These are phyloP conservation scores for Plebejus anna DNA, from an alignment of 2,888 invertebrate species.

Conservation along the genomic window DNA sequence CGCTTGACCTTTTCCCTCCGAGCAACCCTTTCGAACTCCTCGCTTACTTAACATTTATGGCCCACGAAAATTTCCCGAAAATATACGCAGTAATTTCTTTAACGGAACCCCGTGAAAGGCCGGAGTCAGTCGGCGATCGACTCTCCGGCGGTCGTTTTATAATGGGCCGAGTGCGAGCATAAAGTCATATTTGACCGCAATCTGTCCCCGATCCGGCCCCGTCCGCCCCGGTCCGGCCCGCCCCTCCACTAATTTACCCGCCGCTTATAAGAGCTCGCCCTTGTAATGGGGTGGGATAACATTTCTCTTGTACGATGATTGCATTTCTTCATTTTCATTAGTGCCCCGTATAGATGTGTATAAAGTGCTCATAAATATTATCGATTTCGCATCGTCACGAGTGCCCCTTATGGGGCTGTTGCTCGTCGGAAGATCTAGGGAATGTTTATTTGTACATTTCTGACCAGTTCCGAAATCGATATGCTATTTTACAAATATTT, in stretches of 20 bases:
- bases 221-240: constrained; percentile 44
- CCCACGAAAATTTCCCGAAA: constrained; percentile 5
- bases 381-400: constrained; percentile 20
- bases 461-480: background rate
- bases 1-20: constrained; percentile 21
- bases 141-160: constrained; percentile 31
- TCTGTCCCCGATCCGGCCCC: constrained; percentile 39
- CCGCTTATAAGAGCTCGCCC: constrained; percentile 45
- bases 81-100: constrained; percentile 8
- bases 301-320: constrained; percentile 48
- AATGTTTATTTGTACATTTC: background rate
- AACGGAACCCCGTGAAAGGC: constrained; percentile 10
- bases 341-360: constrained; percentile 37
- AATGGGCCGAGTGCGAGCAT: constrained; percentile 38
- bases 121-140: background rate
- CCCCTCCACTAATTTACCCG: constrained; percentile 48
- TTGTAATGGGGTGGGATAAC: constrained; percentile 45
- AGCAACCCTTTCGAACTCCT: constrained; percentile 20
- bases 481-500: background rate
- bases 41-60: constrained; percentile 25
- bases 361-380: constrained; percentile 22
- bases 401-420: background rate
- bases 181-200: constrained; percentile 42
- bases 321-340: constrained; percentile 52
- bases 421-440: background rate